A percentile compares a stretch with the other conserved stretches of the same genome.
These are phyloP conservation scores for Limenitis camilla DNA, from an alignment of 2,888 invertebrate genomes.

Conservation along the genomic window DNA sequence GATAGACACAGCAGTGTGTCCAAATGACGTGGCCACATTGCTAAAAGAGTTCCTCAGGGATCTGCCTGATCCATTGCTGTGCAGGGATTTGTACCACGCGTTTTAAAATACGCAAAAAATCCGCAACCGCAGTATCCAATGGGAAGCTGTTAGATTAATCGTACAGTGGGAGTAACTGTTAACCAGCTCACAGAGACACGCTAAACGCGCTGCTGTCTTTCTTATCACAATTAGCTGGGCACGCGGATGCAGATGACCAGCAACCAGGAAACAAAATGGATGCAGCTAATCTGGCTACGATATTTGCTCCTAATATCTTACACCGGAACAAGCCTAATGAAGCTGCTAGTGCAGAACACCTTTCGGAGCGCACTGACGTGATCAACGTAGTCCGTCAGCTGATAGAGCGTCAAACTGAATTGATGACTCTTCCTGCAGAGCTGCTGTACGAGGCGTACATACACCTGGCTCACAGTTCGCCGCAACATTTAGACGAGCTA, in stretches of 20 bases:
- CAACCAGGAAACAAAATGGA: slow-evolving; percentile 94
- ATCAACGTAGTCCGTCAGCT: slow-evolving; percentile 88
- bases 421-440: slow-evolving; percentile 81
- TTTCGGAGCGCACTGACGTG: slow-evolving; percentile 88
- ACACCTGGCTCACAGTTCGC: slow-evolving; percentile 88
- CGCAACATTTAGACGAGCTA: slow-evolving; percentile 83
- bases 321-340: slow-evolving; percentile 82
- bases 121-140: slow-evolving; percentile 85
- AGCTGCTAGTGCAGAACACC: slow-evolving; percentile 75
- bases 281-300: slow-evolving; percentile 90
- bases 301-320: slow-evolving; percentile 95
- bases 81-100: slow-evolving; percentile 89
- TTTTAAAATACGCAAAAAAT: slow-evolving; percentile 93
- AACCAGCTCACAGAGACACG: slow-evolving; percentile 89
- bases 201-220: slow-evolving; percentile 87
- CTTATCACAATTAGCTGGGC: slow-evolving; percentile 83
- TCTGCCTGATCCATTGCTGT: slow-evolving; percentile 92
- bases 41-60: slow-evolving; percentile 95
- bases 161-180: too few relatives aligned
- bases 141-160: slow-evolving; percentile 88
- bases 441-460: slow-evolving; percentile 90
- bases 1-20: slow-evolving; percentile 86
- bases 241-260: slow-evolving; percentile 78
- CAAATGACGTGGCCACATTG: slow-evolving; percentile 94
- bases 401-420: slow-evolving; percentile 79